Conservation (phyloP, 37 sponge, comb jelly and placozoan species). For the Spongilla lacustris region DNA sequence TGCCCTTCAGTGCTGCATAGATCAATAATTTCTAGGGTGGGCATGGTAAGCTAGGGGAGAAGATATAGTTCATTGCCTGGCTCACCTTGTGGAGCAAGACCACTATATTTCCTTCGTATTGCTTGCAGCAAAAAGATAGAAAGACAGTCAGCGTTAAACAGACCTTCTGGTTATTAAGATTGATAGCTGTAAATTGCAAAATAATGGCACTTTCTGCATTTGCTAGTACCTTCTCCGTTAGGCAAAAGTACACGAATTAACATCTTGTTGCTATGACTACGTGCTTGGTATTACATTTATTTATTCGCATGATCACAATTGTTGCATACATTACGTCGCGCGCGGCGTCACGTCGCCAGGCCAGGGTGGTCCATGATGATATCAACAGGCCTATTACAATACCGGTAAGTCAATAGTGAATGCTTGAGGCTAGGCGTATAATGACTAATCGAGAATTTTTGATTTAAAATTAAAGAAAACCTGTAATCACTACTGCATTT, state of each 20-base stretch:
- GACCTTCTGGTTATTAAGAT: slow-evolving; percentile 9
- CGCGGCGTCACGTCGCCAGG: too few relatives aligned
- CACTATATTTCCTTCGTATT: slow-evolving; percentile 22
- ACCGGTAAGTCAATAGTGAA: too few relatives aligned
- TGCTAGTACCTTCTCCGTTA: slow-evolving; percentile 27
- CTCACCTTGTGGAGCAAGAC: slow-evolving; percentile 22
- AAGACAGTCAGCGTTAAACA: slow-evolving; percentile 44
- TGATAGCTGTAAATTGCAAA: not conserved
- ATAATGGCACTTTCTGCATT: not conserved
- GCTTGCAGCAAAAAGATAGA: slow-evolving; percentile 34
- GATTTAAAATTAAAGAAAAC: too few relatives aligned
- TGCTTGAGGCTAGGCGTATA: too few relatives aligned
- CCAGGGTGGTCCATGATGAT: too few relatives aligned
- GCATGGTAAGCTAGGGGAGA: not conserved
- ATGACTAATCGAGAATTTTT: too few relatives aligned
- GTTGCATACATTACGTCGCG: too few relatives aligned
- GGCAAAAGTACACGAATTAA: slow-evolving; percentile 33
- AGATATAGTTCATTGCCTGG: not conserved
- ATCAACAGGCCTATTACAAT: too few relatives aligned
- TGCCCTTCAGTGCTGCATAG: slow-evolving; percentile 37
- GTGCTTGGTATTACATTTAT: too few relatives aligned
- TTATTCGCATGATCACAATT: too few relatives aligned
- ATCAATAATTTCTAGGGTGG: not conserved
- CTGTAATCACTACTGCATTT: too few relatives aligned
- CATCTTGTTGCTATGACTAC: slow-evolving; percentile 18